A percentile compares a stretch with the other conserved stretches of the same genome.
phyloP scores from a whole-genome alignment of 1,140 invertebrate genomes.

The Pentalonia nigronervosa region DNA sequence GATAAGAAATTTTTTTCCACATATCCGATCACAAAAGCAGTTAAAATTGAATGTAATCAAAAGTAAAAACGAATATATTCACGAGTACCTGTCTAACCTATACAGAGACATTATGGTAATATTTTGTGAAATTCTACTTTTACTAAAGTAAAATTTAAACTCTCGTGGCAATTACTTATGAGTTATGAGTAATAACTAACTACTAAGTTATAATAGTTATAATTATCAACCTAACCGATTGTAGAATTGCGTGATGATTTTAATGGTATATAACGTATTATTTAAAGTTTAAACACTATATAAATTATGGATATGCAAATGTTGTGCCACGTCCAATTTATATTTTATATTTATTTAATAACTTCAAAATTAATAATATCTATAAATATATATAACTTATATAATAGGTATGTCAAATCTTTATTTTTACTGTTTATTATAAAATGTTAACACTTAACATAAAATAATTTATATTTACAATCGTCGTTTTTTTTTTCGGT shows the following conservation, averaged over 20 bases:
- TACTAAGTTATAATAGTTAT: background rate
- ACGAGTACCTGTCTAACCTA: background rate
- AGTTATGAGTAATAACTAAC: background rate
- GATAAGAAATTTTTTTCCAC: background rate
- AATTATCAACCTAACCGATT: too few species aligned
- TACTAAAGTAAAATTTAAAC: background rate
- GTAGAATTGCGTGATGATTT: background rate
- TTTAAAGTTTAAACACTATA: background rate
- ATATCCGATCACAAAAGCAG: background rate
- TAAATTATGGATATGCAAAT: background rate
- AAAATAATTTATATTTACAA: background rate
- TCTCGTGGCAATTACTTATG: background rate
- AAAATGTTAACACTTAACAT: background rate
- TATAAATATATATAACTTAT: background rate
- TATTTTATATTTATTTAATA: background rate
- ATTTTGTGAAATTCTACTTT: slow-evolving; percentile 18
- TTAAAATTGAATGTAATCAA: background rate
- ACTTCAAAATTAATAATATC: background rate
- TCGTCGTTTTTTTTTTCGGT: background rate
- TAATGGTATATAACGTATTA: background rate
- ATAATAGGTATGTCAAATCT: background rate
- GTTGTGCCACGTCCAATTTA: too few species aligned
- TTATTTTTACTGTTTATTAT: background rate
- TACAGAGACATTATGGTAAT: background rate
- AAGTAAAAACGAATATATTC: background rate